phyloP scores from a whole-genome alignment of 2,113 vertebrate species.

The Sminthopsis crassicaudata region DNA sequence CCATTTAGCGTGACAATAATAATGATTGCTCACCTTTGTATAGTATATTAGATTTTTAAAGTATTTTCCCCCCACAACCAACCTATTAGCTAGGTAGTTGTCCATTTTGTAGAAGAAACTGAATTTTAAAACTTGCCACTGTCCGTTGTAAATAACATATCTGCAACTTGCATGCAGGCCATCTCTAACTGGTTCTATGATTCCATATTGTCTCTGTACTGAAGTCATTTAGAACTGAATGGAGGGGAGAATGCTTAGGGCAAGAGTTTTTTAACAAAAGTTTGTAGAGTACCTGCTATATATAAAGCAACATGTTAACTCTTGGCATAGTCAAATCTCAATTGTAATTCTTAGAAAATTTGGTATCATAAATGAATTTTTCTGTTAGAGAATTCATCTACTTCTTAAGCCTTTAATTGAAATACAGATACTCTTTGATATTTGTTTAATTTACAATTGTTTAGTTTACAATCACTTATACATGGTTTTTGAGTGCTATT shows the following conservation, averaged over 20 bases:
- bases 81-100: neutral
- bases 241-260: constrained; percentile 26
- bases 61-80: neutral
- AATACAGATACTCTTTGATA: neutral
- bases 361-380: constrained; percentile 31
- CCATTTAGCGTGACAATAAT: neutral
- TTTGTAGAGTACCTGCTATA: constrained; percentile 35
- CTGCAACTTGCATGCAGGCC: neutral
- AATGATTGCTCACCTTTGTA: neutral
- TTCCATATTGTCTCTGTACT: neutral
- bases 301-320: constrained; percentile 50
- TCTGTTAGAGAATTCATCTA: constrained; percentile 15
- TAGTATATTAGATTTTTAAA: neutral
- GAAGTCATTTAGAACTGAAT: neutral
- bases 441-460: neutral
- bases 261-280: neutral
- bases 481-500: neutral
- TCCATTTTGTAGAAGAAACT: neutral
- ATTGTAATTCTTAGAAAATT: constrained; percentile 33
- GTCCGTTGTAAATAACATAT: neutral
- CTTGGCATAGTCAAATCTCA: constrained; percentile 30
- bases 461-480: neutral
- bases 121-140: neutral
- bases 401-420: neutral
- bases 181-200: neutral